These are phyloP conservation scores for Anas platyrhynchos DNA, from an alignment of 2,113 vertebrate species.

Conservation along the genomic window DNA sequence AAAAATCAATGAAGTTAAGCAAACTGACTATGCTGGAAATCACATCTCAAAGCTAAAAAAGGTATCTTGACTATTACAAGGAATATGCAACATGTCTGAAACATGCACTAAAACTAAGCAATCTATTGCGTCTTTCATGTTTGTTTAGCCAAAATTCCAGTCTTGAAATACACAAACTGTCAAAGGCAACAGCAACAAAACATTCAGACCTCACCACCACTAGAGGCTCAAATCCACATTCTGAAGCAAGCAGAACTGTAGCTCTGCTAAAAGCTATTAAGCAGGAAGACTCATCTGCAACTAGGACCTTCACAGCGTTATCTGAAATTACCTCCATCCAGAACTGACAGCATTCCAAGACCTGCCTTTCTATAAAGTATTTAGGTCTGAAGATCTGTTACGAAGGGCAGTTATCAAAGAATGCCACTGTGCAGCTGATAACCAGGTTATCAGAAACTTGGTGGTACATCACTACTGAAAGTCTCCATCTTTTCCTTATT, in stretches of 20 bases:
- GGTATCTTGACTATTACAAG: neutral
- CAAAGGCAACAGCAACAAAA: neutral
- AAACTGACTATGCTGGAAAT: neutral
- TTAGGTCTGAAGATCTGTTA: neutral
- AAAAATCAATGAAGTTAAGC: neutral
- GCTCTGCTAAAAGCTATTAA: neutral
- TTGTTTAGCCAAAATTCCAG: neutral
- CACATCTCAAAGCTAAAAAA: neutral
- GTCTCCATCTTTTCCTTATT: neutral
- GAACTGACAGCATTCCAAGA: neutral
- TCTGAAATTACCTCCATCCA: neutral
- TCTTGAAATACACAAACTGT: neutral
- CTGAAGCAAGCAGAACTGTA: neutral
- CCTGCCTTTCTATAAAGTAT: neutral
- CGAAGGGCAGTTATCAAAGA: neutral
- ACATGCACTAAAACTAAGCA: neutral
- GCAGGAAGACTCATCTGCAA: neutral
- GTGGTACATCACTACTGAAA: neutral
- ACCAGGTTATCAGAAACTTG: neutral
- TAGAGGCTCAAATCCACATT: neutral
- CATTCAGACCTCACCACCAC: neutral
- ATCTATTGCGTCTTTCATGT: neutral
- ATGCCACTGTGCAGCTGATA: neutral
- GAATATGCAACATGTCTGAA: neutral
- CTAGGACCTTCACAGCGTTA: neutral